Percentiles rank a stretch among this genome's conserved stretches.
Conservation (phyloP, 1,140 invertebrate species). For the Orchestia grillus region DNA sequence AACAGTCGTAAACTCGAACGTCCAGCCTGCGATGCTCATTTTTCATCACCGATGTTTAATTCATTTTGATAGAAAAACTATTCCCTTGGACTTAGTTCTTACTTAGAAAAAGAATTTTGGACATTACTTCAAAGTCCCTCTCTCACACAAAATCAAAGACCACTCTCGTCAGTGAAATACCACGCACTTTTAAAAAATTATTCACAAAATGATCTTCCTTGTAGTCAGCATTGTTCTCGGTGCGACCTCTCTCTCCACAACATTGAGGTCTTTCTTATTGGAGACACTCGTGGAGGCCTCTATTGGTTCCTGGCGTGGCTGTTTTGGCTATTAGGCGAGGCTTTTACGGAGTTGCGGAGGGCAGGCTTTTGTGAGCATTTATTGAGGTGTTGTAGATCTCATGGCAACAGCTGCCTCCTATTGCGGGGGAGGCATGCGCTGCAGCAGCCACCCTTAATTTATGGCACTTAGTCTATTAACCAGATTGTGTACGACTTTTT, state of each 20-base stretch:
- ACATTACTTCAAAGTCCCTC: too few relatives aligned
- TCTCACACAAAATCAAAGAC: too few relatives aligned
- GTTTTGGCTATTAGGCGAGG: neutral
- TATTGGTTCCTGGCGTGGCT: constrained; percentile 5
- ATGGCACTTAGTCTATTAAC: constrained; percentile 26
- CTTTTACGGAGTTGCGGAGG: neutral
- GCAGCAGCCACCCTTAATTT: neutral
- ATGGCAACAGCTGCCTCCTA: constrained; percentile 6
- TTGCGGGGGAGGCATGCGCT: constrained; percentile 22
- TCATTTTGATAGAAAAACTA: too few relatives aligned
- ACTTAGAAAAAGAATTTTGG: too few relatives aligned
- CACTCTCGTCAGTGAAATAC: too few relatives aligned
- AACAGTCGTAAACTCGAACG: too few relatives aligned
- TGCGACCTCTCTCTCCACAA: neutral
- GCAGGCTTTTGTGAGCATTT: neutral
- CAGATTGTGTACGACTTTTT: neutral
- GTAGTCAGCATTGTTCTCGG: neutral
- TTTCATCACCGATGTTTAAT: too few relatives aligned
- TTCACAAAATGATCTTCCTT: neutral
- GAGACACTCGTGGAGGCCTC: neutral
- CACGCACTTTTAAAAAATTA: too few relatives aligned
- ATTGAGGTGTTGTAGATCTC: neutral
- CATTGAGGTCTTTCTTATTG: neutral
- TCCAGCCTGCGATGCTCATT: too few relatives aligned
- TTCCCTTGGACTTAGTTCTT: too few relatives aligned